Conservation (phyloP, 2,888 invertebrate species). For the Cataglyphis cursor region DNA sequence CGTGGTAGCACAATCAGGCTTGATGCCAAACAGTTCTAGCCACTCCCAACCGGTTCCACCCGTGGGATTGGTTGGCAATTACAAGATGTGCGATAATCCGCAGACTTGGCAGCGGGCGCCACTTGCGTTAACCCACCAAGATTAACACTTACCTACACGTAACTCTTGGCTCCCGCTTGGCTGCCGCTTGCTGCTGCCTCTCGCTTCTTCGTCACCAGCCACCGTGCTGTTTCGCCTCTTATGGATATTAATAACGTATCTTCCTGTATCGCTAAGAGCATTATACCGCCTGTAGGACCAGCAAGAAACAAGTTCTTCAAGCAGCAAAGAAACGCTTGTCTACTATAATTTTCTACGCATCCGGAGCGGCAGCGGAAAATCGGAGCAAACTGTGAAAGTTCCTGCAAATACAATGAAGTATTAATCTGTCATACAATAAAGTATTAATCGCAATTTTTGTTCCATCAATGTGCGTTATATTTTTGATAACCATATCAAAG, state of each 20-base stretch:
- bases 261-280: slow-evolving; percentile 53
- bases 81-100: slow-evolving; percentile 87
- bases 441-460: slow-evolving; percentile 36
- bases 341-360: slow-evolving; percentile 65
- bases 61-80: slow-evolving; percentile 86
- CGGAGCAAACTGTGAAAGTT: slow-evolving; percentile 25
- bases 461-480: not conserved
- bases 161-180: slow-evolving; percentile 81
- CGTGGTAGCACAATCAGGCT: slow-evolving; percentile 85
- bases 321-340: slow-evolving; percentile 56
- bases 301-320: slow-evolving; percentile 51
- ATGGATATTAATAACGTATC: slow-evolving; percentile 76
- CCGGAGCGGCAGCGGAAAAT: slow-evolving; percentile 20
- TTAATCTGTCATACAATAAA: not conserved
- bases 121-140: slow-evolving; percentile 86
- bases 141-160: slow-evolving; percentile 86
- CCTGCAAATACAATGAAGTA: not conserved
- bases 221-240: slow-evolving; percentile 59
- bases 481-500: not conserved
- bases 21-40: slow-evolving; percentile 85
- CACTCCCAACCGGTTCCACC: slow-evolving; percentile 81
- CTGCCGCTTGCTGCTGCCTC: slow-evolving; percentile 60
- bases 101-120: slow-evolving; percentile 85
- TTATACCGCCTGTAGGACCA: slow-evolving; percentile 56
- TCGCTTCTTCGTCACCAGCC: slow-evolving; percentile 66